A percentile compares a stretch with the other conserved stretches of the same genome.
phyloP scores from a whole-genome alignment of 2,113 vertebrate species.

The Cygnus buccinator region DNA sequence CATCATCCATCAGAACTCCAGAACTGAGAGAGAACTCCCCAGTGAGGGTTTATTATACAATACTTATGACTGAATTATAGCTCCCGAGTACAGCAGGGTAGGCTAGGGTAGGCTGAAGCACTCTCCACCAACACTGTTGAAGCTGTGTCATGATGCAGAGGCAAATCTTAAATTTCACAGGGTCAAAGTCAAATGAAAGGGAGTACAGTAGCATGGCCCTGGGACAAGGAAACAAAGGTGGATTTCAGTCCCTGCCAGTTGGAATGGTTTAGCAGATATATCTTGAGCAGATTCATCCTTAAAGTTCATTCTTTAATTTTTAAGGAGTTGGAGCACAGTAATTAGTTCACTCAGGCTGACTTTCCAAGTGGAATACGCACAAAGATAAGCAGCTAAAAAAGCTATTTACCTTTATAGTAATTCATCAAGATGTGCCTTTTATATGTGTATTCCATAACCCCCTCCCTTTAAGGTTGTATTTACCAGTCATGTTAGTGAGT shows the following conservation, averaged over 20 bases:
- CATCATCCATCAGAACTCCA: not conserved
- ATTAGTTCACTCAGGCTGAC: not conserved
- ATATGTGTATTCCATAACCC: not conserved
- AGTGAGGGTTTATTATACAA: not conserved
- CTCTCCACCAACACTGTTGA: not conserved
- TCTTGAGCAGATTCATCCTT: not conserved
- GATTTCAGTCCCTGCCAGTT: not conserved
- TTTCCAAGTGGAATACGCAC: not conserved
- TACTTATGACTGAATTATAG: not conserved
- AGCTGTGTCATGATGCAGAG: not conserved
- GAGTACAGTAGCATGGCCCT: not conserved
- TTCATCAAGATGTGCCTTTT: not conserved
- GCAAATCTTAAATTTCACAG: not conserved
- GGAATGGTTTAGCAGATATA: not conserved
- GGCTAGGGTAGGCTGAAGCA: not conserved
- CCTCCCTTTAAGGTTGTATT: not conserved
- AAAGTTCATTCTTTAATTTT: not conserved
- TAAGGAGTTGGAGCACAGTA: not conserved
- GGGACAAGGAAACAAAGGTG: not conserved
- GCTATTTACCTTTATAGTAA: not conserved
- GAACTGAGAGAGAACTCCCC: not conserved
- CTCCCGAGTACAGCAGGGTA: not conserved
- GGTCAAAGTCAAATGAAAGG: not conserved
- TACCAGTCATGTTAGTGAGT: not conserved
- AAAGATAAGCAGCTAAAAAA: not conserved